Conservation (phyloP, 2,888 invertebrate species). For the Parasteatoda lunata region DNA sequence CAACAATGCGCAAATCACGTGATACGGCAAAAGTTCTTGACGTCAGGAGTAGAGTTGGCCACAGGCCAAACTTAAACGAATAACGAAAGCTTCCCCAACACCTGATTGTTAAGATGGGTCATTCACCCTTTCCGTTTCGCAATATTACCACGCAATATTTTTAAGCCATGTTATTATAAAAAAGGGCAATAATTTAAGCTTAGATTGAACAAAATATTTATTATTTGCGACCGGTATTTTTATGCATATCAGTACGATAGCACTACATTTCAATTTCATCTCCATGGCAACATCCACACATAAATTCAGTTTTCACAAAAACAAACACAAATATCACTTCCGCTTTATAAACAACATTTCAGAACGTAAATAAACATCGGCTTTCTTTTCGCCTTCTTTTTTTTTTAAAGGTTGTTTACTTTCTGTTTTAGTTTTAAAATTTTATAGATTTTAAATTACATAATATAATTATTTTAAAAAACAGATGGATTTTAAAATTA, state of each 20-base stretch:
- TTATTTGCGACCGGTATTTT: neutral
- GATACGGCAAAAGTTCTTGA: constrained; percentile 19
- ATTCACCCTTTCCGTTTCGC: constrained; percentile 59
- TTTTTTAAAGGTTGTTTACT: too few relatives aligned
- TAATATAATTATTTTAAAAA: too few relatives aligned
- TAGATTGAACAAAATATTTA: neutral
- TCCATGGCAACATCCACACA: constrained; percentile 14
- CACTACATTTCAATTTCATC: neutral
- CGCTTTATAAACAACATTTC: neutral
- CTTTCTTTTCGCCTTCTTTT: too few relatives aligned
- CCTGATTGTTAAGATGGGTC: constrained; percentile 54
- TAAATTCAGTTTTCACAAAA: neutral
- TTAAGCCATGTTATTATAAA: neutral
- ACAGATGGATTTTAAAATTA: too few relatives aligned
- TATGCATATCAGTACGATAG: neutral
- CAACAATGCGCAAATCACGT: neutral
- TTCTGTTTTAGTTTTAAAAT: too few relatives aligned
- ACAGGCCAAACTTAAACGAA: constrained; percentile 40
- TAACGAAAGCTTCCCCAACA: constrained; percentile 35
- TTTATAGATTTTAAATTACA: too few relatives aligned
- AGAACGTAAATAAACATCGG: too few relatives aligned
- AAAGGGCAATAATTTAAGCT: neutral
- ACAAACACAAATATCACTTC: neutral
- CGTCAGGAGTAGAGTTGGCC: constrained; percentile 51
- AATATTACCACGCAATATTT: constrained; percentile 27